Evolutionary conservation across 1,140 invertebrate species (phyloP).

Genomic region (Steinernema khuongi): DNA sequence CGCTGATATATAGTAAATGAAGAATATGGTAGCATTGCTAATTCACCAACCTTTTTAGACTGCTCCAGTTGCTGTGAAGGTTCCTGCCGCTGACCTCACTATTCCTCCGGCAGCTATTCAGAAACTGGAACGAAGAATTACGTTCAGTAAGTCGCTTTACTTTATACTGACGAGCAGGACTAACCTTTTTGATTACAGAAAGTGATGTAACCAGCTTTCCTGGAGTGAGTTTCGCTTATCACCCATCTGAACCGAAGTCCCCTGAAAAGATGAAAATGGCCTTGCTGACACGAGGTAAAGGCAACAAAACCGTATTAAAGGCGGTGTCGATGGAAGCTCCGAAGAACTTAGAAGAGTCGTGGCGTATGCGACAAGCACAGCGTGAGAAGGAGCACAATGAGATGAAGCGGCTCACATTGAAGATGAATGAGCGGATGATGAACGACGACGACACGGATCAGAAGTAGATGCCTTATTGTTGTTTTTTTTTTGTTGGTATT

Average conservation of each 20-base stretch:
- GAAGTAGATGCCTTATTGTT: neutral
- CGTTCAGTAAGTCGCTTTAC: neutral
- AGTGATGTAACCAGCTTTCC: neutral
- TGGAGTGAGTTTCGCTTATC: neutral
- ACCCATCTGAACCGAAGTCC: neutral
- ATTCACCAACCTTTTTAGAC: neutral
- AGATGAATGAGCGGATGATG: conserved; percentile 12
- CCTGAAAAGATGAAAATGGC: conserved; percentile 15
- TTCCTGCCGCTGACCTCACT: neutral
- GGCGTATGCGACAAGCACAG: neutral
- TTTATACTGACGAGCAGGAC: neutral
- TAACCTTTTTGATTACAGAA: neutral
- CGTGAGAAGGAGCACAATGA: conserved; percentile 6
- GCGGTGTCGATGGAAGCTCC: neutral
- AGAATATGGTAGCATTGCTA: neutral
- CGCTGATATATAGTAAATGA: no score
- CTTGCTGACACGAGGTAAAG: neutral
- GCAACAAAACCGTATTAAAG: neutral
- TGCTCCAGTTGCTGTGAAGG: neutral
- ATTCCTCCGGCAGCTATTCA: neutral
- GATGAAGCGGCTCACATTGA: neutral
- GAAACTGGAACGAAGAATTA: neutral
- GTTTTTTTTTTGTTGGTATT: neutral
- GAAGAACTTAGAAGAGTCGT: conserved; percentile 3
- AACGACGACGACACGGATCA: conserved; percentile 9